A percentile compares a stretch with the other conserved stretches of the same genome.
Conservation (phyloP, 2,888 invertebrate species). For the Lasioglossum malachurum region DNA sequence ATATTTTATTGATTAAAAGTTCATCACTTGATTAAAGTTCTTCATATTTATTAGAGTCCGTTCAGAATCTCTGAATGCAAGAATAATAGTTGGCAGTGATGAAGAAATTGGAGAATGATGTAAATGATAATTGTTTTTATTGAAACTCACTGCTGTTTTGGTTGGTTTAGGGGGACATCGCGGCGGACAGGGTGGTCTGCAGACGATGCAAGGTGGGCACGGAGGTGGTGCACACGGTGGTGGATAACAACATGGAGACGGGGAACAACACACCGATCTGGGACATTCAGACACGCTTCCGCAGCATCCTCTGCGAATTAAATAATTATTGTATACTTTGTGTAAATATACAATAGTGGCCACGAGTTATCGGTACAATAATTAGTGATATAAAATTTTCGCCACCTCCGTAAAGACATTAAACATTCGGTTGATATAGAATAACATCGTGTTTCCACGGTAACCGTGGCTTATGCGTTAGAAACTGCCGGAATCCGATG, state of each 20-base stretch:
- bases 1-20: too few species aligned
- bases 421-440: too few species aligned
- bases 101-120: too few species aligned
- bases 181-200: conserved; percentile 52
- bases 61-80: too few species aligned
- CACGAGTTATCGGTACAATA: background rate
- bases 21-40: too few species aligned
- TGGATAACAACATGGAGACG: background rate
- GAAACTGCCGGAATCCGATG: background rate
- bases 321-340: background rate
- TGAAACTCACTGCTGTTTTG: conserved; percentile 65
- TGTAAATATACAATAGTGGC: background rate
- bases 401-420: background rate
- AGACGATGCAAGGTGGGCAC: conserved; percentile 46
- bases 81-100: too few species aligned
- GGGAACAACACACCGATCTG: conserved; percentile 20
- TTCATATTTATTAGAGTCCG: too few species aligned
- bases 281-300: background rate
- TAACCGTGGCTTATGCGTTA: too few species aligned
- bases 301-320: background rate
- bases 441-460: too few species aligned
- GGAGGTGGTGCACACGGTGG: conserved; percentile 31
- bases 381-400: background rate
- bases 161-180: conserved; percentile 58
- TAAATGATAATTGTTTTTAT: background rate